Conservation (phyloP, 2,113 vertebrate species). For the Gracilinanus agilis region DNA sequence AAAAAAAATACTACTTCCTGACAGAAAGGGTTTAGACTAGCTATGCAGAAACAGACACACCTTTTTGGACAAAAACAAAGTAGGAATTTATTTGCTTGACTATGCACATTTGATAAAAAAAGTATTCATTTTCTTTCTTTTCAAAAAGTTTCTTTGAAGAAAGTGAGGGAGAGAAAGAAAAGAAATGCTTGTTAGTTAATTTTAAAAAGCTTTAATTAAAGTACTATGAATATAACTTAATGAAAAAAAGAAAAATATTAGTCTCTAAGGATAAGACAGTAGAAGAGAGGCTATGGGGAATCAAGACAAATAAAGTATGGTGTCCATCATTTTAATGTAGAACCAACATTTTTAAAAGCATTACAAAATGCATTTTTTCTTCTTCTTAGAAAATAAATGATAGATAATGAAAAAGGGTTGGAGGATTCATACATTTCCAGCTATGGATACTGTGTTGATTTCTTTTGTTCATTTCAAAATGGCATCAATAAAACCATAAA, state of each 20-base stretch:
- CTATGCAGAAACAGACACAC: not conserved
- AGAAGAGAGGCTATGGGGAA: not conserved
- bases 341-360: not conserved
- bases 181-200: not conserved
- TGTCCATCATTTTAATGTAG: not conserved
- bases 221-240: not conserved
- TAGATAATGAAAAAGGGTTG: not conserved
- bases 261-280: not conserved
- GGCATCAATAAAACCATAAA: not conserved
- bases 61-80: not conserved
- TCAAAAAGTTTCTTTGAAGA: not conserved
- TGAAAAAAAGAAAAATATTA: not conserved
- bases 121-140: not conserved
- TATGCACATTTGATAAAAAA: not conserved
- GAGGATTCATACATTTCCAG: not conserved
- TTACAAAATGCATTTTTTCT: not conserved
- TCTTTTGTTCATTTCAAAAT: not conserved
- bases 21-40: not conserved
- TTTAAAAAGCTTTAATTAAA: not conserved
- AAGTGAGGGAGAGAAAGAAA: not conserved
- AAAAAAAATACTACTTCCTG: not conserved
- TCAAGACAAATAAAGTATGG: not conserved
- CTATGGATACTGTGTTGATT: not conserved
- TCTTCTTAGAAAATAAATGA: not conserved
- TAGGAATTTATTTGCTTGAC: not conserved